Base-by-base conservation (phyloP, 2,888 invertebrate species). In the Lepidochitona cinerea region DNA sequence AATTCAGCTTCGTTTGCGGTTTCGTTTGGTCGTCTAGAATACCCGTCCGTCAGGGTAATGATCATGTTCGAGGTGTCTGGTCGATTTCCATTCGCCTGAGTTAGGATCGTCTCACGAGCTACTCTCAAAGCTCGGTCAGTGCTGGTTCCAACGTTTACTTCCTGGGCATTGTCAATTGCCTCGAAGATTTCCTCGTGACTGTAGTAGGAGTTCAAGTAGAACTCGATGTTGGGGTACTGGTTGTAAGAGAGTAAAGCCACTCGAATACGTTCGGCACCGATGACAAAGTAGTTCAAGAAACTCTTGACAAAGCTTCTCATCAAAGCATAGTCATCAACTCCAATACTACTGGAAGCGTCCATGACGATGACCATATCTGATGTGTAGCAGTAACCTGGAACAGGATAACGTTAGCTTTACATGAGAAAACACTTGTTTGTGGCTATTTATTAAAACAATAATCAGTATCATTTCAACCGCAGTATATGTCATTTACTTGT, bases 261-360 rank as follows among this genome's bases (percentile, higher is more conserved):
- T 29, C 59, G 59, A 26, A 59, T 3, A 14, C 59, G 23, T 32
- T 59, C 59, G 23, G 23, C 59, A 4, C 59, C 59, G 2, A 59
- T 26, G 7, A 59, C 59, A 9, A 59, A 59, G 59, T 29, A 59
- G 14, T 59, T 29, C 12, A 59, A 26, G 59, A 59, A 59, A 1
- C 32, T 32, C 9, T 59, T 59, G 4, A 59, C 59, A 32, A 59
- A 59, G 32, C 12, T 29, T 26, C 29, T 59, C 59, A 59, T 59
- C 3, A 4, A 29, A 4, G 23, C 59, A 32, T 59, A 59, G 29
- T 59, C 59, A 23, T 18, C 26, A 4, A 23, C 59, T 4, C 59
- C 59, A 26, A 59, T 59, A 26, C 59, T 59, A 9, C 59, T 59
- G 59, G 59, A 59, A 1, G 59, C 59, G 32, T 59, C 59, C 59